Percentiles rank a stretch among this genome's conserved stretches.
These are phyloP conservation scores for Calephelis nemesis DNA, from an alignment of 1,140 invertebrate genomes.

Conservation along the genomic window DNA sequence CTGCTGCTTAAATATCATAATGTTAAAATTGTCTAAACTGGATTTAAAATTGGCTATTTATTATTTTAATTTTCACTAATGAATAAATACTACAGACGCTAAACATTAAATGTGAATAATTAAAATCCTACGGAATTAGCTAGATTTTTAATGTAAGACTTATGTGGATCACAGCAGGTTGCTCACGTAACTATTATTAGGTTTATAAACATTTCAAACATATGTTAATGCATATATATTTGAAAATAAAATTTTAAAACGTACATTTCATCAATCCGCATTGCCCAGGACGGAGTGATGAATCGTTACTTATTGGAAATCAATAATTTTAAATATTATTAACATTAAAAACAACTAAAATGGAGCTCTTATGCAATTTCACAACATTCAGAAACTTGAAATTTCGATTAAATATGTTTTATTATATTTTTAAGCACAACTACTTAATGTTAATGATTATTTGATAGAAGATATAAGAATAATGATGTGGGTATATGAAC, in stretches of 20 bases:
- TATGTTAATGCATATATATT: not conserved
- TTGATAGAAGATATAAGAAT: slow-evolving; percentile 18
- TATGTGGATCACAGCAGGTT: slow-evolving; percentile 5
- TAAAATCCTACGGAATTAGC: not conserved
- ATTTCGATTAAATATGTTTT: not conserved
- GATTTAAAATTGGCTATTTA: not conserved
- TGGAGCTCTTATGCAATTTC: slow-evolving; percentile 49
- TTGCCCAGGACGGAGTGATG: slow-evolving; percentile 74
- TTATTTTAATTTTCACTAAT: not conserved
- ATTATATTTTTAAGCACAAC: not conserved
- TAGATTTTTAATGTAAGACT: slow-evolving; percentile 9
- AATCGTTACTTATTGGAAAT: slow-evolving; percentile 40
- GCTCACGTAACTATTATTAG: too few species aligned
- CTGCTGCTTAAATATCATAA: not conserved
- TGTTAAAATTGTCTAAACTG: not conserved
- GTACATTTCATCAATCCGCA: slow-evolving; percentile 74
- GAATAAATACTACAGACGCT: not conserved
- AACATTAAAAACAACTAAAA: slow-evolving; percentile 37
- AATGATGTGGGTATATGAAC: slow-evolving; percentile 69
- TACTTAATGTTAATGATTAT: not conserved
- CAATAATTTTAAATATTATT: slow-evolving; percentile 13
- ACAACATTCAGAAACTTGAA: slow-evolving; percentile 57
- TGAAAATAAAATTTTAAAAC: not conserved
- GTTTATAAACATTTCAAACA: too few species aligned
- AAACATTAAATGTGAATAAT: not conserved